These are phyloP conservation scores for Urosaurus nigricauda DNA, from an alignment of 2,797 vertebrate species.

Conservation along the genomic window DNA sequence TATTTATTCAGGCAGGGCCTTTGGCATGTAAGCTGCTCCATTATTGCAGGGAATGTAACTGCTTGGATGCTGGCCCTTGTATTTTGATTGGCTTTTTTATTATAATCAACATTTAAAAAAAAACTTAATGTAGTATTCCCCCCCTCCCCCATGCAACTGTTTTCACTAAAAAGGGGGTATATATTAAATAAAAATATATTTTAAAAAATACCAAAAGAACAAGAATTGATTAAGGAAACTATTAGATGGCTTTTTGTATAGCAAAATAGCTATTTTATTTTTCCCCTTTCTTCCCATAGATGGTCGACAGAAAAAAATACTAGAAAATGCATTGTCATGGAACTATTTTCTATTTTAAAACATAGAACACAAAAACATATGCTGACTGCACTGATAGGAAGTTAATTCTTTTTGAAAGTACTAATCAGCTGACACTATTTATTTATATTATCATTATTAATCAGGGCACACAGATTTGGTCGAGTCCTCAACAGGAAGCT, in stretches of 20 bases:
- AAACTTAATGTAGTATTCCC: no score
- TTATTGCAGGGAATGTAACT: background rate
- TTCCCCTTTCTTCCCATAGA: background rate
- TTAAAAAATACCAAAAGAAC: background rate
- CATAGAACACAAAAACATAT: background rate
- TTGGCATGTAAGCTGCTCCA: background rate
- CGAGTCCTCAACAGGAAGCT: constrained; percentile 76
- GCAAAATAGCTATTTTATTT: background rate
- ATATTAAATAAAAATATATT: background rate
- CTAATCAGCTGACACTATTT: background rate
- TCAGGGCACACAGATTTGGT: constrained; percentile 81
- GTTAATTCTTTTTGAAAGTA: background rate
- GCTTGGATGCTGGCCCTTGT: background rate
- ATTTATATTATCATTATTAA: background rate
- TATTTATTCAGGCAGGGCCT: background rate
- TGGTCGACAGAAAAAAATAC: background rate
- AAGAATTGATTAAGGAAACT: background rate
- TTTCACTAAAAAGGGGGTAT: background rate
- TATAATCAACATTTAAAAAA: background rate
- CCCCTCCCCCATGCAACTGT: background rate
- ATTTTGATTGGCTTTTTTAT: background rate
- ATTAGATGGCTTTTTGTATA: background rate
- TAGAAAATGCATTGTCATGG: background rate
- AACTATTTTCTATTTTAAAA: background rate
- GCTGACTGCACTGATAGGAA: background rate